Evolutionary conservation across 2,888 invertebrate genomes (phyloP), one percentile per base, ranked within the genome.

Genomic region (Leptinotarsa rubiginosa): DNA sequence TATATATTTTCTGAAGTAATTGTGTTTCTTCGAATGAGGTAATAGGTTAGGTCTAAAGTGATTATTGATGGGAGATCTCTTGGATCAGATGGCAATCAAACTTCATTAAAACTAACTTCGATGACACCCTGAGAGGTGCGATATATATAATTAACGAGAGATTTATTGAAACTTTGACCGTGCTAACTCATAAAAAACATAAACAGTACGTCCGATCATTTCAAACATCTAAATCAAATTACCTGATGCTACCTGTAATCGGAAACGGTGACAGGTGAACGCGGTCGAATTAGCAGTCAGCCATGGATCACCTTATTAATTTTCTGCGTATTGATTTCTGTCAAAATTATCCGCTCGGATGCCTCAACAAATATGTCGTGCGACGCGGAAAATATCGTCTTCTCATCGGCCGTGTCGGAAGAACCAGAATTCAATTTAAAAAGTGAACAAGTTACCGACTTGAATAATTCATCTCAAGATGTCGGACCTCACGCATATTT

Each of bases 401-500:
- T 80, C 70, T 77, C 78, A 77, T 76, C 75, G 69, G 71, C 59
- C 70, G 77, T 75, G 79, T 81, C 82, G 81, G 75, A 77, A 76
- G 79, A 77, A 79, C 79, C 80, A 76, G 79, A 80, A 75, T 77
- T 77, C 80, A 80, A 81, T 80, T 82, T 81, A 83, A 82, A 84
- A 83, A 81, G 78, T 78, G 81, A 80, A 82, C 83, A 64, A 72
- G 84, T 82, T 83, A 83, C 83, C 83, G 83, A 84, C 81, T 83
- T 86, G 86, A 86, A 86, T 86, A 84, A 86, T 86, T 86, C 86
- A 86, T 85, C 83, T 78, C 59, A 22, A 69, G 71, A 79, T 77
- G 79, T 73, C 82, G 80, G 85, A 86, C 87, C 86, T 85, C 86
- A 86, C 86, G 85, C 85, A 84, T 84, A 72, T 80, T 83, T 83